A percentile compares a stretch with the other conserved stretches of the same genome.
These are phyloP conservation scores for Mactromeris polynyma DNA, from an alignment of 2,888 invertebrate genomes.

Conservation along the genomic window DNA sequence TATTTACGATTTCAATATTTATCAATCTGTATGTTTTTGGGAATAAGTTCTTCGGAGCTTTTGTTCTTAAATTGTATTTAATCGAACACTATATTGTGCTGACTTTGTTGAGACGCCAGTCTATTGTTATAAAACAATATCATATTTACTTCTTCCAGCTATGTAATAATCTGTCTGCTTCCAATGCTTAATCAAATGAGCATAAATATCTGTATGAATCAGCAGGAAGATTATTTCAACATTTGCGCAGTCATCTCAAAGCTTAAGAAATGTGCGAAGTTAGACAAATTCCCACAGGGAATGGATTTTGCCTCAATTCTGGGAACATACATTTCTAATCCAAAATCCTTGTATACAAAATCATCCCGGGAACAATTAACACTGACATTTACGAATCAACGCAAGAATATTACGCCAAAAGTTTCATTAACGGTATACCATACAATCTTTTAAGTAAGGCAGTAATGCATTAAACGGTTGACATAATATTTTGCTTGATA, in stretches of 20 bases:
- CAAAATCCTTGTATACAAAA: not conserved
- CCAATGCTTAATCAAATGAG: not conserved
- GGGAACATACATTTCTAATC: not conserved
- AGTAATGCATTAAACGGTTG: not conserved
- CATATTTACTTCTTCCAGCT: too few relatives aligned
- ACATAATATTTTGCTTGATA: not conserved
- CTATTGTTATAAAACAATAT: too few relatives aligned
- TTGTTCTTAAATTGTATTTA: too few relatives aligned
- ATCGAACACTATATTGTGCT: too few relatives aligned
- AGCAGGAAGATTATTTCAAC: not conserved
- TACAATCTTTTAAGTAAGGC: not conserved
- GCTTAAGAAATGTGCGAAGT: not conserved
- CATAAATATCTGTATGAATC: not conserved
- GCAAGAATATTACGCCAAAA: not conserved
- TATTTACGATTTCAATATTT: too few relatives aligned
- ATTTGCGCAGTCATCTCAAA: not conserved
- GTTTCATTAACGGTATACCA: not conserved
- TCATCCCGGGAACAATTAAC: not conserved
- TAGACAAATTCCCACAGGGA: not conserved
- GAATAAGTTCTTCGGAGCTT: too few relatives aligned
- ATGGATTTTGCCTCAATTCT: not conserved
- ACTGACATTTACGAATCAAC: constrained; percentile 3
- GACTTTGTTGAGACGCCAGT: too few relatives aligned
- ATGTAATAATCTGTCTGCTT: not conserved
- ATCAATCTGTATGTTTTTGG: too few relatives aligned